Evolutionary conservation across 2,888 invertebrate genomes (phyloP).

Genomic region (Phasia obesa): DNA sequence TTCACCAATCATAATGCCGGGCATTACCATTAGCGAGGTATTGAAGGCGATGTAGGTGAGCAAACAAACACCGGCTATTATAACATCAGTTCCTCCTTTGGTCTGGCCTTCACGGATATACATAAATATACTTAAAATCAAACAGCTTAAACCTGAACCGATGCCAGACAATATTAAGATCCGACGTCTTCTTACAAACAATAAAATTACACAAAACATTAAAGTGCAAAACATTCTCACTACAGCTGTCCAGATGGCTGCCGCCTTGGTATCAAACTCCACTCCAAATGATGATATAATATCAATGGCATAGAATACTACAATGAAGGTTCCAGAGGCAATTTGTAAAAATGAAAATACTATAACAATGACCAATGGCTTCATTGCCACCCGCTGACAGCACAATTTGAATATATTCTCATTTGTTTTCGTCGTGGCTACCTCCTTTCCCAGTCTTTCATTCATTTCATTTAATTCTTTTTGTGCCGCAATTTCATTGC

Average conservation of each 20-base stretch:
- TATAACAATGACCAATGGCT: slow-evolving; percentile 89
- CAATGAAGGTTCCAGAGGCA: slow-evolving; percentile 89
- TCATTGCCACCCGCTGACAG: slow-evolving; percentile 85
- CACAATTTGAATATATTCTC: slow-evolving; percentile 84
- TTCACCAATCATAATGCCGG: slow-evolving; percentile 90
- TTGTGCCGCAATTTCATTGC: slow-evolving; percentile 84
- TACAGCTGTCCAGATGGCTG: slow-evolving; percentile 88
- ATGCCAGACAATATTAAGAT: slow-evolving; percentile 87
- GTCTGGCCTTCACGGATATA: slow-evolving; percentile 78
- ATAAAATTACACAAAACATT: slow-evolving; percentile 86
- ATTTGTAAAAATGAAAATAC: slow-evolving; percentile 89
- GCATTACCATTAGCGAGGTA: slow-evolving; percentile 89
- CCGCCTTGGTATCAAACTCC: slow-evolving; percentile 83
- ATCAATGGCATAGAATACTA: slow-evolving; percentile 91
- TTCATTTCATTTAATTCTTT: slow-evolving; percentile 86
- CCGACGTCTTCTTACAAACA: slow-evolving; percentile 86
- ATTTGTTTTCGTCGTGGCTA: slow-evolving; percentile 78
- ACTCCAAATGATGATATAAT: slow-evolving; percentile 85
- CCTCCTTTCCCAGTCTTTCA: slow-evolving; percentile 85
- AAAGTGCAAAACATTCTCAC: slow-evolving; percentile 87
- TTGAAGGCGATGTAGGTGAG: slow-evolving; percentile 89
- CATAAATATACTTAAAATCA: slow-evolving; percentile 84
- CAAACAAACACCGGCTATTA: slow-evolving; percentile 82
- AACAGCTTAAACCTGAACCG: slow-evolving; percentile 86
- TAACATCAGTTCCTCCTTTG: slow-evolving; percentile 76